These are phyloP conservation scores for Lathronympha strigana DNA, from an alignment of 2,888 invertebrate species.

Conservation along the genomic window DNA sequence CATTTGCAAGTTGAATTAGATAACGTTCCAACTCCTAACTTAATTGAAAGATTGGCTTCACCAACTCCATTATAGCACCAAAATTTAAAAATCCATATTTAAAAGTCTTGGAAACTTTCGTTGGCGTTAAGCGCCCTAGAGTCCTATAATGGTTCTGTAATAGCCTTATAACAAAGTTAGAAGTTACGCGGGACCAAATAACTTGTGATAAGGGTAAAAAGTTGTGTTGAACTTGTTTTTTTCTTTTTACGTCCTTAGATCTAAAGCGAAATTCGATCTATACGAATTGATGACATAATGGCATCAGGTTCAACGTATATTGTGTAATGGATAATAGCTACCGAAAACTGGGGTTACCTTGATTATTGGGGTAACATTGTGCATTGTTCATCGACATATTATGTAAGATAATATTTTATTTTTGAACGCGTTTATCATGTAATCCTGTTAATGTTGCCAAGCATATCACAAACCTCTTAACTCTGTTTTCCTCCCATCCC, in stretches of 20 bases:
- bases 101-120: conserved; percentile 16
- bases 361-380: too few relatives aligned
- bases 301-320: too few relatives aligned
- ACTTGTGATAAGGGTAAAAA: conserved; percentile 15
- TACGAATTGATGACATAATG: background rate
- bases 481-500: too few relatives aligned
- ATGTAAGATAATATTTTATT: too few relatives aligned
- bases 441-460: too few relatives aligned
- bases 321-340: too few relatives aligned
- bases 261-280: background rate
- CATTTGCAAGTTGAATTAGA: conserved; percentile 41
- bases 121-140: conserved; percentile 2
- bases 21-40: conserved; percentile 32
- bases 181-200: conserved; percentile 11
- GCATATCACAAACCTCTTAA: too few relatives aligned
- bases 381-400: too few relatives aligned
- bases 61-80: conserved; percentile 23
- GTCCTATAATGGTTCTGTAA: conserved; percentile 25
- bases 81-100: conserved; percentile 34
- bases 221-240: background rate
- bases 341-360: too few relatives aligned
- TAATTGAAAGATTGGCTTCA: conserved; percentile 40
- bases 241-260: background rate
- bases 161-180: conserved; percentile 30
- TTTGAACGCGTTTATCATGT: too few relatives aligned